These are phyloP conservation scores for Holacanthella duospinosa DNA, from an alignment of 2,888 invertebrate species.

Conservation along the genomic window DNA sequence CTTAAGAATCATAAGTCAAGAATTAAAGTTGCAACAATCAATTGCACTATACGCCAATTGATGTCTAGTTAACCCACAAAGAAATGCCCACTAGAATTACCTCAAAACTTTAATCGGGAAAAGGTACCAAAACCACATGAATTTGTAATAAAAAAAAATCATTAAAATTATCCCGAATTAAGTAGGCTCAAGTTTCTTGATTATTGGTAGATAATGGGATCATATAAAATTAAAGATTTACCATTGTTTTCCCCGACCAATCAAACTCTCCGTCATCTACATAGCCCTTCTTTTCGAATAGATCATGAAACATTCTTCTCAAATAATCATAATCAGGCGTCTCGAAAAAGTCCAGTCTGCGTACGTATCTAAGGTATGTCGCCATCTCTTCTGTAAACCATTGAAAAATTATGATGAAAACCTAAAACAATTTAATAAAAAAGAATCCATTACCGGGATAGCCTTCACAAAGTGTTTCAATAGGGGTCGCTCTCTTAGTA, in stretches of 20 bases:
- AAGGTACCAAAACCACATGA: no score
- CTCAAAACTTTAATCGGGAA: neutral
- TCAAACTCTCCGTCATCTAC: conserved; percentile 86
- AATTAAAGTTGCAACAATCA: no score
- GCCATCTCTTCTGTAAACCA: conserved; percentile 81
- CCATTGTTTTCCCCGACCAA: conserved; percentile 78
- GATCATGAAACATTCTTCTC: conserved; percentile 84
- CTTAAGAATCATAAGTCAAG: no score
- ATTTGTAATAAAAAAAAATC: no score
- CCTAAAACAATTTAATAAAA: conserved; percentile 1
- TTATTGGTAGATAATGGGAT: no score
- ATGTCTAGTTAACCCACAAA: neutral
- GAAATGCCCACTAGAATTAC: neutral
- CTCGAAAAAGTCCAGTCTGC: conserved; percentile 96
- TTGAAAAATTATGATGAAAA: neutral
- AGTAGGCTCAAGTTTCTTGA: no score
- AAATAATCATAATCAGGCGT: conserved; percentile 99
- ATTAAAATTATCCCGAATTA: no score
- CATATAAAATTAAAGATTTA: no score
- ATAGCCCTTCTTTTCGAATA: conserved; percentile 53
- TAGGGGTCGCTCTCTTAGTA: conserved; percentile 96
- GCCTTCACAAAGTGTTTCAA: conserved; percentile 71
- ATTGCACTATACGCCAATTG: no score
- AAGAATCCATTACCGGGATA: conserved; percentile 48
- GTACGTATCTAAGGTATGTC: conserved; percentile 93